Evolutionary conservation across 2,797 vertebrate species (phyloP), one percentile per base, ranked within the genome.

Genomic region (Spizella passerina): DNA sequence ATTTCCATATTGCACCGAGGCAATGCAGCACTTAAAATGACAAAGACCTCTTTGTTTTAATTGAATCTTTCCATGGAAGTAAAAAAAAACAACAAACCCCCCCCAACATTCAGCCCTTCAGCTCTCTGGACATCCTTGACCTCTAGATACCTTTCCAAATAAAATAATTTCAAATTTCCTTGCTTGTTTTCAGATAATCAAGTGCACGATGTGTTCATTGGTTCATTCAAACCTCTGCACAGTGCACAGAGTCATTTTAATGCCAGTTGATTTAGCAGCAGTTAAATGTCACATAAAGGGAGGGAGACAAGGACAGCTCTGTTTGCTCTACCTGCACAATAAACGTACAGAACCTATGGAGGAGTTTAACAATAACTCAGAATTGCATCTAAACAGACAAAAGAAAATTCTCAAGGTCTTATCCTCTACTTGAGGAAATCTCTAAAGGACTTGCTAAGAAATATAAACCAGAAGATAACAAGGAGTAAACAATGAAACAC

Each of bases 321-420:
- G 57, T 71, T 92, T 91, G 69, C 44, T 85, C 26, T 46, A 65
- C 71, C 61, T 63, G 76, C 32, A 69, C 30, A 59, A 46, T 39
- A 36, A 65, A 85, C 44, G 65, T 21, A 41, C 55, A 89, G 86
- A 77, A 83, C 47, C 83, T 29, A 15, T 2, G 24, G 71, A 72
- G 78, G 75, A 89, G 78, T 82, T 71, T 68, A 92, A 68, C 34
- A 93, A 36, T 75, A 89, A 90, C 78, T 87, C 49, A 71, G 44
- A 92, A 85, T 64, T 66, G 47, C 55, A 22, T 53, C 72, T 47
- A 34, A 90, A 41, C 46, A 64, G 52, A 44, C 52, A 86, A 85
- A 93, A 81, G 27, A 24, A 55, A 81, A 91, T 75, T 83, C 88
- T 92, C 86, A 87, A 91, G 82, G 82, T 82, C 75, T 87, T 57